Percentiles rank a stretch among this genome's conserved stretches.
Conservation (phyloP, 1,140 invertebrate species). For the Bombus confusus region DNA sequence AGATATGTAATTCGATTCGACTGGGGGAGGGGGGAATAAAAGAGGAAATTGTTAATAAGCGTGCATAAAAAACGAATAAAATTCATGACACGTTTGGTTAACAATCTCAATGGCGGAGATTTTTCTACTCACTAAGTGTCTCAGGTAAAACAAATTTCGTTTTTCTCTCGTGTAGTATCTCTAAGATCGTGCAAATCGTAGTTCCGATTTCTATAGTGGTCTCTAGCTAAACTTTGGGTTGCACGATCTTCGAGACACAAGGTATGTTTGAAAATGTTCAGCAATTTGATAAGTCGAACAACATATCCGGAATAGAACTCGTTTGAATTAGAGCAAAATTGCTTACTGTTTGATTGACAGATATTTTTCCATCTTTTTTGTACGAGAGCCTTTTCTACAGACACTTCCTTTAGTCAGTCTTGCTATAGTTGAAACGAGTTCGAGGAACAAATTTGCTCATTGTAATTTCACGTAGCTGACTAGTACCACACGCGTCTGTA, state of each 20-base stretch:
- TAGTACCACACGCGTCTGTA: not conserved
- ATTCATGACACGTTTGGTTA: not conserved
- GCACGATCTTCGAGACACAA: not conserved
- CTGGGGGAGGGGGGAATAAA: too few species aligned
- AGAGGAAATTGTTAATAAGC: not conserved
- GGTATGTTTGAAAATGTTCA: slow-evolving; percentile 7
- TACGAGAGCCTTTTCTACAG: slow-evolving; percentile 15
- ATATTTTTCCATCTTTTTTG: slow-evolving; percentile 43
- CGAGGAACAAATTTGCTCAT: slow-evolving; percentile 39
- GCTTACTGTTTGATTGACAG: slow-evolving; percentile 10
- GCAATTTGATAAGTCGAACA: not conserved
- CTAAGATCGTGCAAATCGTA: not conserved
- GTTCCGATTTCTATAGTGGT: not conserved
- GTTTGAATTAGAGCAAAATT: not conserved
- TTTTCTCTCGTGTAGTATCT: not conserved
- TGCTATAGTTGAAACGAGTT: not conserved
- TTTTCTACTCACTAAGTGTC: not conserved
- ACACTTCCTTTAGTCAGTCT: not conserved
- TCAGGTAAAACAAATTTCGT: slow-evolving; percentile 12
- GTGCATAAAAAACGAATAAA: not conserved
- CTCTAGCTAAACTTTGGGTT: not conserved
- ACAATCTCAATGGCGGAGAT: not conserved
- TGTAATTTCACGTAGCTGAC: not conserved
- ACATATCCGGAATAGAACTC: slow-evolving; percentile 32
- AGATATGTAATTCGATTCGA: not conserved